A percentile compares a stretch with the other conserved stretches of the same genome.
Conservation (phyloP, 2,888 invertebrate genomes). For the Noctuana brunneofusca region DNA sequence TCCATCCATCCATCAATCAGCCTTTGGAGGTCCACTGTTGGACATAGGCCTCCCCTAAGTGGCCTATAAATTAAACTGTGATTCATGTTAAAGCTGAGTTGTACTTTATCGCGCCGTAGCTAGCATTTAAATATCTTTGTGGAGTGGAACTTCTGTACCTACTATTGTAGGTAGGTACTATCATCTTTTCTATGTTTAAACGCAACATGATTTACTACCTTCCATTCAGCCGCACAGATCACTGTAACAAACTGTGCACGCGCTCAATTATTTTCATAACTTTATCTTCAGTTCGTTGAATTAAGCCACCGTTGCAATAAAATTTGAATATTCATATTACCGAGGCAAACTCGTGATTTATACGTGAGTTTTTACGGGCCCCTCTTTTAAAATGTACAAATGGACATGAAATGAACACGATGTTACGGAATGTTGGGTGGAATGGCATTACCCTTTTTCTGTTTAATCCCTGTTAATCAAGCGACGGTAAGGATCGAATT, state of each 20-base stretch:
- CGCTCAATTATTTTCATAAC: slow-evolving; percentile 30
- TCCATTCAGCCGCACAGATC: no score
- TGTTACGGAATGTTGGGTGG: slow-evolving; percentile 12
- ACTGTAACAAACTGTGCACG: slow-evolving; percentile 17
- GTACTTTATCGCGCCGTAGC: no score
- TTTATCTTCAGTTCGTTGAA: slow-evolving; percentile 27
- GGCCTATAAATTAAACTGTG: no score
- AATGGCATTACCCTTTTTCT: background rate
- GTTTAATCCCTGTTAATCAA: background rate
- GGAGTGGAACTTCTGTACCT: no score
- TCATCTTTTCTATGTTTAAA: no score
- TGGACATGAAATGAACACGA: slow-evolving; percentile 13
- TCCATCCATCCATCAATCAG: no score
- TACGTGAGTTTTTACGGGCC: slow-evolving; percentile 14
- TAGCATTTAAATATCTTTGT: no score
- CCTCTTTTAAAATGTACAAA: slow-evolving; percentile 17
- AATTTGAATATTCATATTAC: slow-evolving; percentile 34
- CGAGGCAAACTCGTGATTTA: slow-evolving; percentile 28
- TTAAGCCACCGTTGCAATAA: slow-evolving; percentile 29
- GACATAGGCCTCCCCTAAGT: no score
- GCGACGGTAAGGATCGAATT: background rate
- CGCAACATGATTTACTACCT: no score
- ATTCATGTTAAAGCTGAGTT: no score
- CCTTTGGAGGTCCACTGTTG: no score
- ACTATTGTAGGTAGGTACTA: no score